phyloP scores from a whole-genome alignment of 1,140 invertebrate genomes.

The Teleogryllus occipitalis region DNA sequence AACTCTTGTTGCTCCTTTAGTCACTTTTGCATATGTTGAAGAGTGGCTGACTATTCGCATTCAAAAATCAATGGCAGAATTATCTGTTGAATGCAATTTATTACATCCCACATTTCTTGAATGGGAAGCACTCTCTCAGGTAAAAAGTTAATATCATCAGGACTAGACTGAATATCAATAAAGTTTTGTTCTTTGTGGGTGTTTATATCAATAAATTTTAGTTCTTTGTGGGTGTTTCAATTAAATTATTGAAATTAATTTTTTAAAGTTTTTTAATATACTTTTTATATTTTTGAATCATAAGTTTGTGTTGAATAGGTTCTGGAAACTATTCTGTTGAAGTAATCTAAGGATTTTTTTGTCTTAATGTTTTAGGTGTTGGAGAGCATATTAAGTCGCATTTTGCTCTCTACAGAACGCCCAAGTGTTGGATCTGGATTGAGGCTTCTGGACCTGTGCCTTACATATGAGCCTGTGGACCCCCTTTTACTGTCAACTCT shows the following conservation, averaged over 20 bases:
- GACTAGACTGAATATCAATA: too few relatives aligned
- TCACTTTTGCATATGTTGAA: slow-evolving; percentile 72
- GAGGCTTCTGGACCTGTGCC: slow-evolving; percentile 63
- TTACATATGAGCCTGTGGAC: slow-evolving; percentile 63
- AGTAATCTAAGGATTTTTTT: not conserved
- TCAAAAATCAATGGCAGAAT: slow-evolving; percentile 40
- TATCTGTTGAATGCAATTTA: slow-evolving; percentile 36
- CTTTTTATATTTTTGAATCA: too few relatives aligned
- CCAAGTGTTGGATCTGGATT: slow-evolving; percentile 59
- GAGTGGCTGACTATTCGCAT: slow-evolving; percentile 67
- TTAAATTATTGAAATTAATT: too few relatives aligned
- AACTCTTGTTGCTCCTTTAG: slow-evolving; percentile 67
- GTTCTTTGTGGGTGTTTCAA: too few relatives aligned
- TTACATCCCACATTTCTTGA: slow-evolving; percentile 63
- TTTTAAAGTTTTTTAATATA: too few relatives aligned
- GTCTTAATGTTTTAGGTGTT: slow-evolving; percentile 42
- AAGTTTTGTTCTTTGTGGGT: too few relatives aligned
- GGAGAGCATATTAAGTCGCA: slow-evolving; percentile 70
- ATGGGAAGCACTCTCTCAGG: slow-evolving; percentile 70
- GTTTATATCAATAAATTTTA: too few relatives aligned
- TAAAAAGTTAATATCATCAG: slow-evolving; percentile 9
- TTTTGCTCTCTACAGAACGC: slow-evolving; percentile 53
- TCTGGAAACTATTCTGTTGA: too few relatives aligned
- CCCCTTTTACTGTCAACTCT: slow-evolving; percentile 69
- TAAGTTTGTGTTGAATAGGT: too few relatives aligned